phyloP scores from a whole-genome alignment of 1,140 invertebrate species.

The Drosophila asahinai region DNA sequence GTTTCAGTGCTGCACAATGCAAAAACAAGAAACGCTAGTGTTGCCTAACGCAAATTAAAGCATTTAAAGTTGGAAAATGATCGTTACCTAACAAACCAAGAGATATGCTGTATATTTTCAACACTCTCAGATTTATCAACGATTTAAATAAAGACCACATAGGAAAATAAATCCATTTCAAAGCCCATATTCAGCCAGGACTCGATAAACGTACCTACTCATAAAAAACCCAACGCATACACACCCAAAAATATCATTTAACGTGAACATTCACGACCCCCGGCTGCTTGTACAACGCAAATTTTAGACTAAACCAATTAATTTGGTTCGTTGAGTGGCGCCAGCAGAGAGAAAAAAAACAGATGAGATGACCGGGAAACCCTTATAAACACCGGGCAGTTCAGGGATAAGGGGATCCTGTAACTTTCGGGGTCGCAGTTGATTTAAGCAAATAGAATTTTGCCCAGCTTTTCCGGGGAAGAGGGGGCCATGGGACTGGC shows the following conservation, averaged over 20 bases:
- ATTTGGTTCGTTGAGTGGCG: conserved; percentile 30
- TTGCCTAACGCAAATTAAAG: neutral
- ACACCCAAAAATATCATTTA: conserved; percentile 4
- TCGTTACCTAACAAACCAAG: too few relatives aligned
- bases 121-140: too few relatives aligned
- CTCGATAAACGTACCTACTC: neutral
- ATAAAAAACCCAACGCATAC: neutral
- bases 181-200: neutral
- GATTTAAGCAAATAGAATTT: conserved; percentile 74
- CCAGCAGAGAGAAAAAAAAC: conserved; percentile 4
- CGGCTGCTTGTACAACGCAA: conserved; percentile 12
- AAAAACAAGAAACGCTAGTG: neutral
- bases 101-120: too few relatives aligned
- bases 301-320: conserved; percentile 54
- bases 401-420: neutral
- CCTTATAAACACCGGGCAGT: neutral
- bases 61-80: neutral
- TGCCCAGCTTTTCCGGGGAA: neutral
- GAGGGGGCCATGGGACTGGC: conserved; percentile 41
- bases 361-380: neutral
- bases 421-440: conserved; percentile 55
- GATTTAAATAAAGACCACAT: neutral
- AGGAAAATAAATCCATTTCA: neutral
- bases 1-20: conserved; percentile 4
- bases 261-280: neutral